A percentile compares a stretch with the other conserved stretches of the same genome.
Conservation (phyloP, 1,140 invertebrate genomes). For the Proctacanthus coquilletti region DNA sequence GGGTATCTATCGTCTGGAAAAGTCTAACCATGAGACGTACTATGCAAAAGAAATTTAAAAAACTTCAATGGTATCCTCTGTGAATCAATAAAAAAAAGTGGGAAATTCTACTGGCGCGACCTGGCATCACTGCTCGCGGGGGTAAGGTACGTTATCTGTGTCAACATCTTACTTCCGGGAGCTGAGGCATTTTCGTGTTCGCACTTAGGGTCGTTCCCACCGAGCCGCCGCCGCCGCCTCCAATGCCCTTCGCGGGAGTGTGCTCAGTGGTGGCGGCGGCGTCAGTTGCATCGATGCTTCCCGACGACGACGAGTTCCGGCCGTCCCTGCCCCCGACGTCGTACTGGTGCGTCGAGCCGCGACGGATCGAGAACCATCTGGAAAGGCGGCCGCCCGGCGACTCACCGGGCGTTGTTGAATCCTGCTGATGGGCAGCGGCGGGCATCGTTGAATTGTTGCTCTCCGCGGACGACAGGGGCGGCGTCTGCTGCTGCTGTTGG, state of each 20-base stretch:
- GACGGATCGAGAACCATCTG: slow-evolving; percentile 69
- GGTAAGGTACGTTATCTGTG: too few species aligned
- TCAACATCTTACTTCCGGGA: slow-evolving; percentile 58
- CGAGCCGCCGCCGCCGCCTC: neutral
- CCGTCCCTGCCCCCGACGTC: slow-evolving; percentile 40
- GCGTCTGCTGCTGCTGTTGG: slow-evolving; percentile 5
- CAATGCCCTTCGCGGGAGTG: neutral
- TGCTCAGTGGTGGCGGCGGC: slow-evolving; percentile 5
- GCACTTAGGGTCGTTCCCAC: slow-evolving; percentile 14
- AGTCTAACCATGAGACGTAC: too few species aligned
- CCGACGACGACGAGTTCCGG: slow-evolving; percentile 17
- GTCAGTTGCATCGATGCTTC: slow-evolving; percentile 21
- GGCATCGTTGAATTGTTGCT: slow-evolving; percentile 39
- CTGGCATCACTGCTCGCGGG: neutral
- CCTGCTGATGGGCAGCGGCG: slow-evolving; percentile 19
- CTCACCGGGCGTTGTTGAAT: slow-evolving; percentile 35
- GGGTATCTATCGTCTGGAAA: too few species aligned
- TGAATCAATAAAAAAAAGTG: too few species aligned
- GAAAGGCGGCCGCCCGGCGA: slow-evolving; percentile 52
- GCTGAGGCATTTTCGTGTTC: slow-evolving; percentile 53
- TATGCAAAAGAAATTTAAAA: too few species aligned
- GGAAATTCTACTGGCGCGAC: too few species aligned
- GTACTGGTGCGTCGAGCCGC: slow-evolving; percentile 64
- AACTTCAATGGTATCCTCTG: too few species aligned
- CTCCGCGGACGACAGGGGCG: slow-evolving; percentile 43